These are phyloP conservation scores for Lordiphosa mommai DNA, from an alignment of 1,140 invertebrate species.

Conservation along the genomic window DNA sequence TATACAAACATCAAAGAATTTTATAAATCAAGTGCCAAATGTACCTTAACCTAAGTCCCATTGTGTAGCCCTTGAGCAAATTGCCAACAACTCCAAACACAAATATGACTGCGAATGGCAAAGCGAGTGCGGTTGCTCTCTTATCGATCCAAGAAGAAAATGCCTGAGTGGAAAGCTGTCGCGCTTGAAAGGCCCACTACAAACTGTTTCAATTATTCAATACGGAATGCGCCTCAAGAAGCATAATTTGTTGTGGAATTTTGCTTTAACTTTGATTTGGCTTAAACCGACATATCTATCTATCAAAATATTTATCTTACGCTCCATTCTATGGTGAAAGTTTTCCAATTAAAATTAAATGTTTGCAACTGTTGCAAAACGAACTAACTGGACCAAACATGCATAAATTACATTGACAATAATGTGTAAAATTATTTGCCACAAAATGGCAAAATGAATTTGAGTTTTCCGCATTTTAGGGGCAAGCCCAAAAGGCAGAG, in stretches of 20 bases:
- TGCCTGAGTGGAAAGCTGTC: slow-evolving; percentile 3
- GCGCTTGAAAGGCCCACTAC: too few species aligned
- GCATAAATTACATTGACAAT: slow-evolving; percentile 36
- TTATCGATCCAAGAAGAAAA: slow-evolving; percentile 42
- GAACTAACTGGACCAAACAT: slow-evolving; percentile 4
- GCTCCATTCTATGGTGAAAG: slow-evolving; percentile 38
- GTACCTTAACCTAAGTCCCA: slow-evolving; percentile 4
- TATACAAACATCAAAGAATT: slow-evolving; percentile 35
- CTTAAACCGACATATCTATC: too few species aligned
- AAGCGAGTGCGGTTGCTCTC: neutral
- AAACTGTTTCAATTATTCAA: slow-evolving; percentile 48
- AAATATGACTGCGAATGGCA: slow-evolving; percentile 19
- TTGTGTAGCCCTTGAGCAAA: slow-evolving; percentile 17
- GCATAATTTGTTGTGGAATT: neutral
- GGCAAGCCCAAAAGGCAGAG: too few species aligned
- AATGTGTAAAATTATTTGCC: slow-evolving; percentile 24
- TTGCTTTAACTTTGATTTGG: too few species aligned
- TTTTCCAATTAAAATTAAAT: slow-evolving; percentile 50
- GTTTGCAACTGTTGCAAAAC: neutral
- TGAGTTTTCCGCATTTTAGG: slow-evolving; percentile 4
- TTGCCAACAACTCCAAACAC: neutral
- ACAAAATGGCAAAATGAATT: slow-evolving; percentile 9
- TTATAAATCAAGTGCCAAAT: slow-evolving; percentile 39
- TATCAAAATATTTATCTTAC: slow-evolving; percentile 33
- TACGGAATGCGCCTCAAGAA: slow-evolving; percentile 28